phyloP scores from a whole-genome alignment of 2,888 invertebrate species.

The Achlya flavicornis region DNA sequence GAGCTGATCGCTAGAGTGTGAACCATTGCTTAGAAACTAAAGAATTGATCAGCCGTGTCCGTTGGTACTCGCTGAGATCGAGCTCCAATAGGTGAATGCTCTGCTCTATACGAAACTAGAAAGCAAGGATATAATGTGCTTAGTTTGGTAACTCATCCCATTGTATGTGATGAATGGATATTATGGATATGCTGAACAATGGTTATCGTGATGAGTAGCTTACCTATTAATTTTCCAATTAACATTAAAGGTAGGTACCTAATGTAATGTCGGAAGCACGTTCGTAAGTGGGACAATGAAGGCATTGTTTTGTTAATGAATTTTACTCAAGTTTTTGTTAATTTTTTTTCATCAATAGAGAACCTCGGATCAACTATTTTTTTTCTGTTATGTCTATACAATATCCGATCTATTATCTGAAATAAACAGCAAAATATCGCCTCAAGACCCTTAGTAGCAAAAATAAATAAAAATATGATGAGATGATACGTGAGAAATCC shows the following conservation, averaged over 20 bases:
- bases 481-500: too few species aligned
- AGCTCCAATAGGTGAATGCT: conserved; percentile 14
- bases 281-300: neutral
- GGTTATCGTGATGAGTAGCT: neutral
- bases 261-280: too few species aligned
- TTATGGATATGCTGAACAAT: neutral
- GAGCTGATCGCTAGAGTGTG: neutral
- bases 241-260: neutral
- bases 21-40: conserved; percentile 18
- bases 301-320: neutral
- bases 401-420: too few species aligned
- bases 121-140: neutral
- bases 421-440: too few species aligned
- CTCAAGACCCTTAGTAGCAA: too few species aligned
- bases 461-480: too few species aligned
- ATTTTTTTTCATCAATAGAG: too few species aligned
- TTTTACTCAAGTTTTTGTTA: too few species aligned
- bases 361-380: too few species aligned
- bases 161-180: neutral
- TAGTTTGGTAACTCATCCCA: neutral
- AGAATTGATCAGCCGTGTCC: conserved; percentile 27
- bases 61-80: conserved; percentile 14
- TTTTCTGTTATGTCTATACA: too few species aligned
- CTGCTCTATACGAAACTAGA: neutral
- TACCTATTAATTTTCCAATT: neutral